Base-by-base conservation (phyloP, 2,113 vertebrate genomes). In the Sakesphorus luctuosus region DNA sequence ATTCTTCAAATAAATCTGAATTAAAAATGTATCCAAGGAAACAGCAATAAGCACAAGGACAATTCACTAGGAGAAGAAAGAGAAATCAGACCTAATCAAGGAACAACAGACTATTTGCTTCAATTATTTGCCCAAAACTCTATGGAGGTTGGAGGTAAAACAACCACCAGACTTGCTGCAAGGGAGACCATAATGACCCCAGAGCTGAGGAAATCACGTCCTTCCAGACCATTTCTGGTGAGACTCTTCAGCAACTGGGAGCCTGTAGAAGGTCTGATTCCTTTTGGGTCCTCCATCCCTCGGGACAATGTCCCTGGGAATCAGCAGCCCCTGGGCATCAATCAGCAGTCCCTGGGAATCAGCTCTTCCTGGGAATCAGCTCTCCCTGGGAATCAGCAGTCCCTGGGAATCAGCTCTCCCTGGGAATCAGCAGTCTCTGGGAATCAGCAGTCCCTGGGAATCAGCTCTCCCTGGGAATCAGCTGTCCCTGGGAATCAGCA, bases 301-400 rank as follows among this genome's bases (percentile, higher is more conserved):
- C 5, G 49, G 44, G 8, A 3, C 23, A 7, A 6, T 0, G 7
- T 13, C 66, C 2, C 36, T 33, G 52, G n/a, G n/a, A 38, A 38
- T 38, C 38, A 38, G 38, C 38, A 38, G 38, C 10, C 38, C 38
- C 38, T 38, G 38, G 50, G 3, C 20, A 13, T 2, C 38, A 38
- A 38, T 38, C 38, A 38, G 38, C 38, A 38, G 38, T 38, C 38
- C 38, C 38, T 38, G 38, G 50, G 3, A 24, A 13, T 2, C 38
- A 36, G 38, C 38, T 38, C 38, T n/a, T n/a, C n/a, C 38, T 38
- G 38, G 38, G 38, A 40, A 40, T 40, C 38, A 38, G 38, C 38
- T 38, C 38, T n/a, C n/a, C n/a, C 38, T 38, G 38, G 38, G 38
- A 40, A 40, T 40, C 38, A 40, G 38, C 38, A 10, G 38, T 11